Evolutionary conservation across 2,888 invertebrate genomes (phyloP), one percentile per base, ranked within the genome.

Genomic region (Silvanus unidentatus): DNA sequence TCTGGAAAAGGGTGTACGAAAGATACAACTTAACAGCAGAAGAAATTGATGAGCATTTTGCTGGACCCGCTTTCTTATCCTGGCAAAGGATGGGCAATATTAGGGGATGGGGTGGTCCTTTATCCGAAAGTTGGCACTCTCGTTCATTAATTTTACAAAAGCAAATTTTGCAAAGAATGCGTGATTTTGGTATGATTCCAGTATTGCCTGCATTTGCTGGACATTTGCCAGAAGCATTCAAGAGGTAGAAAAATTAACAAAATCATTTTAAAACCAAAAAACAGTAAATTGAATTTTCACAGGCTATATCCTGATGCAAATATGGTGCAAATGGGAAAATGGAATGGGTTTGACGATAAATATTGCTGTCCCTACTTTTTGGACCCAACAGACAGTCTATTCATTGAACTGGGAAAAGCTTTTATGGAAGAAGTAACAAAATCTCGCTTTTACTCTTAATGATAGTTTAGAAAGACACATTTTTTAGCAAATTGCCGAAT

Each of bases 1-100:
- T 94, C 29, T 96, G 94, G 92, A 71, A 79, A 35, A 78, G 81
- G 57, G 81, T 95, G 6, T 96, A 89, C 65, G 67, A 70, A 22
- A 73, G 79, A 39, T 68, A 95, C 40, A 89, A 89, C 11, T 76
- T 97, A 53, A 84, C 80, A 0, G 71, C 79, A 13, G 70, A 76
- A 1, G 94, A 96, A 63, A 81, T 97, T 27, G 76, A 84, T 53
- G 77, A 80, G 13, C 88, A 92, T 69, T 90, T 97, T 65, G 80
- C 88, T 1, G 97, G 97, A 0, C 93, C 96, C 1, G 94, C 92
- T 0, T 98, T 96, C 70, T 76, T 94, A 15, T 87, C 96, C 13
- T 98, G 97, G 96, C 22, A 5, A 15, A 77, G 97, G 60, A 97
- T 97, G 97, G 96, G 97, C 1, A 97, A 97, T 66, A 78, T 97